A percentile compares a stretch with the other conserved stretches of the same genome.
These are phyloP conservation scores for Lasiurus borealis DNA, from an alignment of 2,113 vertebrate genomes.

Conservation along the genomic window DNA sequence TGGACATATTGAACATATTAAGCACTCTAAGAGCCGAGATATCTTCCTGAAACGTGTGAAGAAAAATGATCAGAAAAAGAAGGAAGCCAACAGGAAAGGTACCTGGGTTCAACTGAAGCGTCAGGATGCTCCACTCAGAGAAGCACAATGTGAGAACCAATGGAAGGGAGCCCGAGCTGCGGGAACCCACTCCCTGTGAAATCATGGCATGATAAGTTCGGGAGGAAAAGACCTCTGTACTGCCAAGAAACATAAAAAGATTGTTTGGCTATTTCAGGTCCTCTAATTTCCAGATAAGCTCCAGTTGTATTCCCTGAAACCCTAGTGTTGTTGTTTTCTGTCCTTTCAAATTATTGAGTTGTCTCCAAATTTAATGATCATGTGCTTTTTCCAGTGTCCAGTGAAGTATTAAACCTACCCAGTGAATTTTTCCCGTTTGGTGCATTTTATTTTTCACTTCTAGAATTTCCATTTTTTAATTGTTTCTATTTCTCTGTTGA, in stretches of 20 bases:
- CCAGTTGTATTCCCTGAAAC: background rate
- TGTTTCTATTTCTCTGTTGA: slow-evolving; percentile 9
- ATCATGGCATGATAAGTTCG: background rate
- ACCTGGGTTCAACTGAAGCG: background rate
- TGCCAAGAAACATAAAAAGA: background rate
- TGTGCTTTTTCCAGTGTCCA: background rate
- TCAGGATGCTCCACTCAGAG: background rate
- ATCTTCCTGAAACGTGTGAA: background rate
- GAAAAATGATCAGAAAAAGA: background rate
- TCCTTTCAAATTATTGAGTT: background rate
- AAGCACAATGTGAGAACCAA: background rate
- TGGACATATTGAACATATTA: background rate
- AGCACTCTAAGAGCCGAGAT: background rate
- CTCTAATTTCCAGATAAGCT: background rate
- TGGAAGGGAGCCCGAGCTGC: background rate
- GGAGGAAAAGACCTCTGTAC: background rate
- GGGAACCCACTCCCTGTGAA: background rate
- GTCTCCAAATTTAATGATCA: background rate
- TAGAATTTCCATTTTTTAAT: background rate
- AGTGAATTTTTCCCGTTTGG: slow-evolving; percentile 10
- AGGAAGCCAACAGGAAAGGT: background rate
- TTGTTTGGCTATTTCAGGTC: background rate
- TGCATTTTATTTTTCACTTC: slow-evolving; percentile 2
- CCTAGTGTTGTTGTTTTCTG: background rate
- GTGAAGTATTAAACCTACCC: background rate